Base-by-base conservation (phyloP, 2,888 invertebrate species). In the Drosophila subquinaria region DNA sequence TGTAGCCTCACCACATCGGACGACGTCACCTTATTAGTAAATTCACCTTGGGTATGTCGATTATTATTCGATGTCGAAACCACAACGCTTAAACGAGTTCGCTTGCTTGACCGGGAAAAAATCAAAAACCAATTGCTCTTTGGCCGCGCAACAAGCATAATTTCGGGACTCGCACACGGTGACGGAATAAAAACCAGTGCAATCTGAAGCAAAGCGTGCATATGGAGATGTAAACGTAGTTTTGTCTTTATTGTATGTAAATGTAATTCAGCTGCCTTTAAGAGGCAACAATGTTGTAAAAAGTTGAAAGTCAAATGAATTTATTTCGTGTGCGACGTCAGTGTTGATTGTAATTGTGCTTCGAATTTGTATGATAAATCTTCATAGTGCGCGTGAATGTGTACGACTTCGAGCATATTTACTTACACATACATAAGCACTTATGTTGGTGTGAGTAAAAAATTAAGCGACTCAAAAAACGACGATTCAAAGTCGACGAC, bases 31-130 rank as follows among this genome's bases (percentile, higher is more conserved):
- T n/a, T n/a, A n/a, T n/a, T n/a, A n/a, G n/a, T n/a, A n/a, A n/a
- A n/a, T n/a, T n/a, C n/a, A n/a, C n/a, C n/a, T n/a, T n/a, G n/a
- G 13, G 43, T 33, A 27, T 50, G 27, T 43, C 75, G 75, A 75
- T 75, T 15, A 45, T 3, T 23, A 23, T 27, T 45, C 23, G n/a
- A 35, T n/a, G 42, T 36, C 55, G 42, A 50, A 23, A 42, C 8
- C 2, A 17, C 13, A n/a, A 51, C 52, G 65, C 74, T 55, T 42
- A 15, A 61, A 40, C 47, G 47, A 56, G 59, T n/a, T 64, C 57
- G 63, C 45, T 63, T 67, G 65, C 50, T 73, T 75, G 76, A 82
- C 83, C 82, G 81, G 81, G 81, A 79, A 83, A 79, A 80, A 84
- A 72, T 82, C 76, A 79, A 82, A 77, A 30, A 75, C 17, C 30